Base-by-base conservation (phyloP, 2,888 invertebrate species). In the Lasius platythorax region DNA sequence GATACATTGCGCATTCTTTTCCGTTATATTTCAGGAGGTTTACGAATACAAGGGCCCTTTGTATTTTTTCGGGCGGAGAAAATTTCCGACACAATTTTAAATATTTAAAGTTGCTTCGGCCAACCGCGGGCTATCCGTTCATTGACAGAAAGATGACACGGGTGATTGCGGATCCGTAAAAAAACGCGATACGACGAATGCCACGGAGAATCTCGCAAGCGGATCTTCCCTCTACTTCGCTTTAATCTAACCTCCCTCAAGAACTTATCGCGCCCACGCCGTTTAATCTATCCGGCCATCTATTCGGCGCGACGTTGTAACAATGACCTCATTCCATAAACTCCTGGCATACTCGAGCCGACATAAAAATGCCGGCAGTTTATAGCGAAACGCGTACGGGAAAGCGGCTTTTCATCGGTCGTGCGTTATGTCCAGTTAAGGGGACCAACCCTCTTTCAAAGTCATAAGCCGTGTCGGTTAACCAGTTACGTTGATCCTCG, bases 271-370 rank as follows among this genome's bases (percentile, higher is more conserved):
- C n/a, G 53, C n/a, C 70, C n/a, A 30, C 37, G 33, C 18, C 70
- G 56, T 53, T 68, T 40, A 53, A 68, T 78, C 78, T 76, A 12
- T 40, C 40, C n/a, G 6, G n/a, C 43, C 70, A 78, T 78, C 78
- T 43, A 68, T 43, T 58, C 30, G 40, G 40, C 68, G 37, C 40
- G 56, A 40, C 43, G 56, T 23, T 58, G 70, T 68, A 78, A 78
- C 78, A 68, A 78, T 78, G 78, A 68, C 78, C 78, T 68, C 58
- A 58, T 78, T 68, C 30, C 56, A 78, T 43, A 68, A 68, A 68
- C 43, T 68, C 58, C 67, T 11, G 33, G 30, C 68, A 56, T 78
- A 67, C 56, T 58, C 78, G 58, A 43, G 43, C 56, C 23, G 23
- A 23, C 43, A 68, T 68, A 78, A 78, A 68, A 78, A 78, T 78